Percentiles rank a stretch among this genome's conserved stretches.
Conservation (phyloP, 1,140 invertebrate species). For the Fragariocoptes setiger region DNA sequence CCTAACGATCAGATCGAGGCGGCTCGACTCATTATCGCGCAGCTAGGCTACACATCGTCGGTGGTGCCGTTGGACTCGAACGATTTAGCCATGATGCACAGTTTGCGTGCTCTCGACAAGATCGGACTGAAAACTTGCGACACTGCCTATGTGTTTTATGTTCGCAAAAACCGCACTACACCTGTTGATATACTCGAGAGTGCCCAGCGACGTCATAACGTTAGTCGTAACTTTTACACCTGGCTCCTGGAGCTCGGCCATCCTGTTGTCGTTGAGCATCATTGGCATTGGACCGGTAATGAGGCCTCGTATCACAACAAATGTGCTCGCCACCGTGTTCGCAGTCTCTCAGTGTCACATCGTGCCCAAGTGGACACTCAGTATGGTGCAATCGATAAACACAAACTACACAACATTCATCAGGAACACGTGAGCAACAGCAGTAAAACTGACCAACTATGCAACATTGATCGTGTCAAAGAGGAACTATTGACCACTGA, state of each 20-base stretch:
- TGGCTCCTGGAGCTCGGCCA: constrained; percentile 50
- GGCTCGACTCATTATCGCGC: constrained; percentile 59
- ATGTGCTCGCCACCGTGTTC: background rate
- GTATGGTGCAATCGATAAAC: too few species aligned
- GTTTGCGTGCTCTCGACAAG: constrained; percentile 38
- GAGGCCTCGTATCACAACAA: constrained; percentile 31
- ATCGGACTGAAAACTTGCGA: constrained; percentile 53
- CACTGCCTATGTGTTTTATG: constrained; percentile 80
- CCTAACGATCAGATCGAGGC: constrained; percentile 61
- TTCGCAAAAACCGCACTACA: constrained; percentile 42
- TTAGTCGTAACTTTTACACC: constrained; percentile 38
- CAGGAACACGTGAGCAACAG: background rate
- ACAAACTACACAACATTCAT: background rate
- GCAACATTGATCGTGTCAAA: too few species aligned
- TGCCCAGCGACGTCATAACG: constrained; percentile 25
- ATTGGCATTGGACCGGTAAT: constrained; percentile 67
- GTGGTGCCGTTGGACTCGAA: constrained; percentile 42
- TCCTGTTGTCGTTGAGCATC: constrained; percentile 42
- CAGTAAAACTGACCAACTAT: too few species aligned
- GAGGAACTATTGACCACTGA: constrained; percentile 13
- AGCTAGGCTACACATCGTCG: constrained; percentile 61
- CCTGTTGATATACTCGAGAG: constrained; percentile 49
- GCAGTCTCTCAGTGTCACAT: background rate
- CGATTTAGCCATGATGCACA: constrained; percentile 30
- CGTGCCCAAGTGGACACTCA: background rate